Base-by-base conservation (phyloP, 2,797 vertebrate species). In the Gymnothorax reevesii region DNA sequence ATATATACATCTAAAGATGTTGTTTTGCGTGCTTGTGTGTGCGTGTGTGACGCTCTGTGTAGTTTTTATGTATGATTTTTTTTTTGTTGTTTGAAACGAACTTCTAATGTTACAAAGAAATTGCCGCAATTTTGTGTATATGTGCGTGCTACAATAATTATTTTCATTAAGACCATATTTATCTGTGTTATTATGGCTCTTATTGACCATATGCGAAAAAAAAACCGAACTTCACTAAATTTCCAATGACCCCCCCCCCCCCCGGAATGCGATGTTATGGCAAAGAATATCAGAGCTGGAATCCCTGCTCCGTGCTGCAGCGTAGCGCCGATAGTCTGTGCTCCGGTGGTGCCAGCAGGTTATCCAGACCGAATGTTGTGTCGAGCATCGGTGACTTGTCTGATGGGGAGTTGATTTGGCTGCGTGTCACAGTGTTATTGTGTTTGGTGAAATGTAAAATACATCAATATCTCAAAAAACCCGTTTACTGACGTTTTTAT, bases 391-490 rank as follows among this genome's bases (percentile, higher is more conserved):
- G 12, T 20, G 75, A 80, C n/a, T 80, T 69, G 25, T n/a, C 64
- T 8, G n/a, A 69, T 25, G 59, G 33, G 17, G 73, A 77, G 59
- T 2, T 52, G 86, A 82, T 22, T 25, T 54, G 59, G 12, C 87
- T 79, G 33, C 77, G 10, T 55, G 15, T 85, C 77, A 80, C 83
- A 82, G 60, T 84, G 73, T n/a, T 62, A 33, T 88, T 22, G 92
- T 52, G 80, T 84, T 64, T 85, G 66, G 84, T 90, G 83, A 91
- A 88, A 69, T 64, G 77, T 82, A 27, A 85, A 90, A 87, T 59
- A 87, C 86, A 89, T 92, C 87, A 92, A 86, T 88, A 87, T 92
- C 89, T 92, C 86, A 88, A 92, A 77, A 77, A 77, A 93, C 91
- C 92, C 88, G 89, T 52, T 49, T 54, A 2, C 15, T 79, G 13